Evolutionary conservation across 2,888 invertebrate genomes (phyloP).

Genomic region (Plemyria rubiginata): DNA sequence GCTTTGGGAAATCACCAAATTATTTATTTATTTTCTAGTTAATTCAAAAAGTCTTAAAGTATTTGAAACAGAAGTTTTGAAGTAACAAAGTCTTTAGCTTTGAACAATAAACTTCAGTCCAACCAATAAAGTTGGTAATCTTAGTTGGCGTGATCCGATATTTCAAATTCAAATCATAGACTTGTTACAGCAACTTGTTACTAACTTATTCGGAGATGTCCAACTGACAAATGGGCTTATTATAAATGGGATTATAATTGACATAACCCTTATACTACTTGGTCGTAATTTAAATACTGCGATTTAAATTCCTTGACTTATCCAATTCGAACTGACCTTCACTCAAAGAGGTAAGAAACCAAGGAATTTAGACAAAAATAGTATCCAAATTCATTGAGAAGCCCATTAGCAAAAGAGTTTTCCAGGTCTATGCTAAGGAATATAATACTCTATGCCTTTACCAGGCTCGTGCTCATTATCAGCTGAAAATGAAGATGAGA

Average conservation of each 20-base stretch:
- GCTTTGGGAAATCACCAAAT: too few species aligned
- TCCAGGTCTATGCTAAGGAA: too few species aligned
- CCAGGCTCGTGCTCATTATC: not conserved
- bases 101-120: not conserved
- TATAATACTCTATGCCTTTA: too few species aligned
- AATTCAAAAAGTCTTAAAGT: not conserved
- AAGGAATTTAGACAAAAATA: too few species aligned
- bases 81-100: not conserved
- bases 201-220: slow-evolving; percentile 12
- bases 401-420: too few species aligned
- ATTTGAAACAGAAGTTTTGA: not conserved
- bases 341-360: too few species aligned
- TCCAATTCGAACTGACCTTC: slow-evolving; percentile 12
- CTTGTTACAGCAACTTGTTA: slow-evolving; percentile 1
- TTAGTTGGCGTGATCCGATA: not conserved
- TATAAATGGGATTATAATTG: too few species aligned
- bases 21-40: not conserved
- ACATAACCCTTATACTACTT: too few species aligned
- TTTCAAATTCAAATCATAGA: slow-evolving; percentile 6
- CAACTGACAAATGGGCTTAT: slow-evolving; percentile 16
- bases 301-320: too few species aligned
- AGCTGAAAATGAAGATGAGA: slow-evolving; percentile 4
- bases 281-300: too few species aligned
- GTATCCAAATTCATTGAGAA: too few species aligned
- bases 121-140: not conserved